These are phyloP conservation scores for Zelostemma sp. DNA, from an alignment of 1,140 invertebrate species.

Conservation along the genomic window DNA sequence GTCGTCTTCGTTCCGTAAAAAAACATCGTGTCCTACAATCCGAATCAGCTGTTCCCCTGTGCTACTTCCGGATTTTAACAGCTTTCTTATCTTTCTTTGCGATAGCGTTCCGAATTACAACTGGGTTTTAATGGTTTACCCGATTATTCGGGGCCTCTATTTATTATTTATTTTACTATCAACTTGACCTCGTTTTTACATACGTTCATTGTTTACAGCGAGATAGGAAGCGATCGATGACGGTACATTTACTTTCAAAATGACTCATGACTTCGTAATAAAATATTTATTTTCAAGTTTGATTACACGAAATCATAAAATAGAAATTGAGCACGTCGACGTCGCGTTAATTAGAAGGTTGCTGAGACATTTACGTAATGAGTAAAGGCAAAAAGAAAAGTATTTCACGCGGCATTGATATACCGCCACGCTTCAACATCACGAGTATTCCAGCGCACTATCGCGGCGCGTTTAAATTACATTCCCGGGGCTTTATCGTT, in stretches of 20 bases:
- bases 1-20: not conserved
- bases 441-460: too few relatives aligned
- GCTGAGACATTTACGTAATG: too few relatives aligned
- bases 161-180: not conserved
- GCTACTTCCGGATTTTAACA: conserved; percentile 7
- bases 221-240: not conserved
- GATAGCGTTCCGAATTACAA: not conserved
- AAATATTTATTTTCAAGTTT: not conserved
- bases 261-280: not conserved
- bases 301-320: not conserved
- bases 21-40: not conserved
- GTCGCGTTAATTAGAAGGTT: too few relatives aligned
- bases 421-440: too few relatives aligned
- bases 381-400: too few relatives aligned
- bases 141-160: not conserved
- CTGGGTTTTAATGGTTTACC: not conserved
- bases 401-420: too few relatives aligned
- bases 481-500: too few relatives aligned
- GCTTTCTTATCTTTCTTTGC: conserved; percentile 2
- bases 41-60: not conserved
- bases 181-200: not conserved
- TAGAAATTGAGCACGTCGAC: not conserved
- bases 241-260: not conserved
- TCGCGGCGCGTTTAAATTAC: too few relatives aligned
- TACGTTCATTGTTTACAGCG: not conserved